Base-by-base conservation (phyloP, 2,797 vertebrate species). In the Leptodactylus fallax region DNA sequence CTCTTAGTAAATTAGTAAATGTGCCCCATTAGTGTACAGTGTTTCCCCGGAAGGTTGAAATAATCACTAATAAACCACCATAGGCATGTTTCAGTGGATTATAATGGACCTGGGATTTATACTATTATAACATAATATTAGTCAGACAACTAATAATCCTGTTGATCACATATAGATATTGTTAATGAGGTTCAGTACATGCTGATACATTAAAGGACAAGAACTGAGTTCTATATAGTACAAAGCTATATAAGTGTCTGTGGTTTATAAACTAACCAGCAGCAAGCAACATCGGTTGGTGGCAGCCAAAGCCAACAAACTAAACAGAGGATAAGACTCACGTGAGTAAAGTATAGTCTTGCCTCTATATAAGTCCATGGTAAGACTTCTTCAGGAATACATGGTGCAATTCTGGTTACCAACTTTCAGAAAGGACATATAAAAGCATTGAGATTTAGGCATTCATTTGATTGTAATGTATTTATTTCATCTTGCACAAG, bases 291-390 rank as follows among this genome's bases (percentile, higher is more conserved):
- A 61, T 80, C 58, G 49, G 45, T 63, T 27, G 60, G 60, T 65
- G 79, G 79, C 79, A 81, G 79, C 79, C 79, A 81, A 81, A 81
- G 79, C 60, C 45, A 49, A 63, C 21, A 63, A 63, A 65, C 45
- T 81, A 19, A 81, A 65, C 58, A 81, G 56, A 80, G 79, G 56
- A 47, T 80, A 45, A 61, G 79, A 81, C 79, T 81, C 79, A 81
- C 79, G 79, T 81, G 79, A 49, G 79, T 61, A 63, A 81, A 81
- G 61, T 81, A 81, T 49, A 81, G 61, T 47, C 79, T 81, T 81
- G 79, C 79, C 79, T 81, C 79, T 81, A 65, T 81, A 81, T 65
- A 81, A 81, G 58, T 81, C 79, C 79, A 81, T 81, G 79, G 79
- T 81, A 81, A 65, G 79, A 63, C 79, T 23, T 81, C 79, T 47